Conservation (phyloP, 2,113 vertebrate genomes). For the Cyrtonyx montezumae region DNA sequence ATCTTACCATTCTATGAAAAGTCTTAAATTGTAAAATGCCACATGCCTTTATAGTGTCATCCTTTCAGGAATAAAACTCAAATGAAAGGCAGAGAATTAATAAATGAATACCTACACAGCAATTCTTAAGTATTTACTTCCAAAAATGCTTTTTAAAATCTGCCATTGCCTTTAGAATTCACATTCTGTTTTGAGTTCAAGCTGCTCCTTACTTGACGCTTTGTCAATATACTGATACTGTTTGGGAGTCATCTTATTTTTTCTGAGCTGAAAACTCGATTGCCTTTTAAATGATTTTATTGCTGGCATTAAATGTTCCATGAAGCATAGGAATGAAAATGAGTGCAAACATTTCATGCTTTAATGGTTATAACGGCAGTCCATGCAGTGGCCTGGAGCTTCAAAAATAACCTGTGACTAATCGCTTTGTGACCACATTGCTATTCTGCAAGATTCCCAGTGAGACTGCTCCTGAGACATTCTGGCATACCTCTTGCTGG, state of each 20-base stretch:
- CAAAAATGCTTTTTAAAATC: background rate
- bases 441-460: slow-evolving; percentile 1
- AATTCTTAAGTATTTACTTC: slow-evolving; percentile 4
- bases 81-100: background rate
- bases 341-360: slow-evolving; percentile 62
- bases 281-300: slow-evolving; percentile 68
- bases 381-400: slow-evolving; percentile 21
- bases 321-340: slow-evolving; percentile 67
- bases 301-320: slow-evolving; percentile 58
- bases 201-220: slow-evolving; percentile 24
- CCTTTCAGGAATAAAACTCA: background rate
- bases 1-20: background rate
- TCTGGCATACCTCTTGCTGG: background rate
- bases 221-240: slow-evolving; percentile 56
- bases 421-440: slow-evolving; percentile 27
- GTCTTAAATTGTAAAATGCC: slow-evolving; percentile 10
- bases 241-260: slow-evolving; percentile 65
- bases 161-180: slow-evolving; percentile 13
- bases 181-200: slow-evolving; percentile 47
- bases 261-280: slow-evolving; percentile 62
- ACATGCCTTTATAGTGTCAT: background rate
- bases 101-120: background rate
- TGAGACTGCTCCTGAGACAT: background rate
- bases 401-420: slow-evolving; percentile 65
- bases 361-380: slow-evolving; percentile 47